These are phyloP conservation scores for Mimas tiliae DNA, from an alignment of 2,888 invertebrate species.

Conservation along the genomic window DNA sequence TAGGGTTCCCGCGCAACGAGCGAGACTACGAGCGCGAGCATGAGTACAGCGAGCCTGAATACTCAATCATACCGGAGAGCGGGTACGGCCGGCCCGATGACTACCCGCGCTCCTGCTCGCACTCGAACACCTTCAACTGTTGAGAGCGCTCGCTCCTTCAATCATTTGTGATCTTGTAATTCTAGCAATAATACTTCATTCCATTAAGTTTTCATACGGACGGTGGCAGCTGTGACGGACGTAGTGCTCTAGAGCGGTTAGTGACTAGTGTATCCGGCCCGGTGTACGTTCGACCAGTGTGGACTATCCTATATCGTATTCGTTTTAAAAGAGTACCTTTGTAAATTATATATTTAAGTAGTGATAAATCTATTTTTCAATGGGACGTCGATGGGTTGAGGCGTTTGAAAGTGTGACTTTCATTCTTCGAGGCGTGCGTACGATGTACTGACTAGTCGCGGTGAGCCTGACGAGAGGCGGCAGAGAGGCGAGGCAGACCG, in stretches of 20 bases:
- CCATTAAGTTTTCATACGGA: slow-evolving; percentile 79
- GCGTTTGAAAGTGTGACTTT: slow-evolving; percentile 80
- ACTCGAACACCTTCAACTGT: slow-evolving; percentile 83
- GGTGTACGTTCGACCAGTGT: slow-evolving; percentile 67
- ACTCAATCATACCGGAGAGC: slow-evolving; percentile 78
- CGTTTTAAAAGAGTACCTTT: slow-evolving; percentile 80
- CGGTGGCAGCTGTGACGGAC: slow-evolving; percentile 65
- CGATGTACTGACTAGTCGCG: slow-evolving; percentile 81
- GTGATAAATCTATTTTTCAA: slow-evolving; percentile 83
- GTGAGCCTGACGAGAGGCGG: slow-evolving; percentile 34
- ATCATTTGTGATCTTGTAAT: slow-evolving; percentile 83
- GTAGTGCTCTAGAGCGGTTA: slow-evolving; percentile 81
- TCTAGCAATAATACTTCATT: slow-evolving; percentile 85
- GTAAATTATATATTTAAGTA: slow-evolving; percentile 83
- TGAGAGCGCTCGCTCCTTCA: slow-evolving; percentile 67
- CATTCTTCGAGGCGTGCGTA: slow-evolving; percentile 63
- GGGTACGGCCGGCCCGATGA: slow-evolving; percentile 65
- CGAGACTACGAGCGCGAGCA: slow-evolving; percentile 62
- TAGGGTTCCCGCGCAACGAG: slow-evolving; percentile 72
- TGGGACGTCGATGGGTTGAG: slow-evolving; percentile 57
- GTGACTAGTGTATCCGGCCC: slow-evolving; percentile 68
- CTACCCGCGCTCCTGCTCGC: slow-evolving; percentile 73
- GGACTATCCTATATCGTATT: slow-evolving; percentile 74
- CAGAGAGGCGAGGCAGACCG: slow-evolving; percentile 31
- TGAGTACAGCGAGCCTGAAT: slow-evolving; percentile 79